A percentile compares a stretch with the other conserved stretches of the same genome.
Evolutionary conservation across 2,888 invertebrate genomes (phyloP).

Genomic region (Junonia oenone): DNA sequence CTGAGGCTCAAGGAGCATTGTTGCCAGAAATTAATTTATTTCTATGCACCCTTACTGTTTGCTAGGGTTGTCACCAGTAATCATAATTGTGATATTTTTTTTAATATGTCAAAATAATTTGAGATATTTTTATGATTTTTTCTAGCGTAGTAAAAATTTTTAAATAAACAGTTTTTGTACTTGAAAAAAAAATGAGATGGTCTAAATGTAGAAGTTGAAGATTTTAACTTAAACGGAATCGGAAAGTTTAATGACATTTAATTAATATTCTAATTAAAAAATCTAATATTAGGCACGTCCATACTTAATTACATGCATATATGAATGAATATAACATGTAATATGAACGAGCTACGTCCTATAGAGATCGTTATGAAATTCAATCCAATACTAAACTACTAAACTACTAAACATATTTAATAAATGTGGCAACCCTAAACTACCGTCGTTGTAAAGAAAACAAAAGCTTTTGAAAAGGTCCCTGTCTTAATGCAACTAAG

Average conservation of each 20-base stretch:
- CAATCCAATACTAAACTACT: neutral
- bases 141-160: no score
- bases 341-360: no score
- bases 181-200: no score
- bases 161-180: no score
- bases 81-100: neutral
- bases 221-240: no score
- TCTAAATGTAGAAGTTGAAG: no score
- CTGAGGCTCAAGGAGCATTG: constrained; percentile 20
- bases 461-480: constrained; percentile 24
- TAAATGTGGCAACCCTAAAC: constrained; percentile 12
- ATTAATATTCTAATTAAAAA: no score
- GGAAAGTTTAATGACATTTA: no score
- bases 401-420: neutral
- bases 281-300: no score
- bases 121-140: neutral
- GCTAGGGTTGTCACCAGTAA: constrained; percentile 6
- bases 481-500: constrained; percentile 24
- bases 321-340: no score
- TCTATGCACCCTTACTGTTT: constrained; percentile 15
- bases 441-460: constrained; percentile 18
- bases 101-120: neutral
- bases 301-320: no score
- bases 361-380: no score
- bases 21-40: constrained; percentile 27